A percentile compares a stretch with the other conserved stretches of the same genome.
phyloP scores from a whole-genome alignment of 2,797 vertebrate genomes.

The Xerus rutilus region DNA sequence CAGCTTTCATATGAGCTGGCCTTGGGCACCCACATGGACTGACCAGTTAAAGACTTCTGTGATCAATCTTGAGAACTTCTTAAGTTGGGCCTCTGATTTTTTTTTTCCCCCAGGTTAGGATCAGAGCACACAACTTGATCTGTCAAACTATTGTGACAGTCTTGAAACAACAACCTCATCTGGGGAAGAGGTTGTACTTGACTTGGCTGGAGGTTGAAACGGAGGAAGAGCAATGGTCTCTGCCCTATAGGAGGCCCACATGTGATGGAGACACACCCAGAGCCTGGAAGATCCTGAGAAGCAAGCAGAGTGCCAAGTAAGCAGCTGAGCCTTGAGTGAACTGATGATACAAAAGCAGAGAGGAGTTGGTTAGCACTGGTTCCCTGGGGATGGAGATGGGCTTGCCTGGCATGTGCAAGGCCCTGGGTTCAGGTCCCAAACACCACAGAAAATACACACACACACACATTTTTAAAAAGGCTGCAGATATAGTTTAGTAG shows the following conservation, averaged over 20 bases:
- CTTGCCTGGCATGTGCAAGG: background rate
- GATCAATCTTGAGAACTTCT: background rate
- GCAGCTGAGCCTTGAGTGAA: background rate
- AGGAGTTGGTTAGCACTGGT: background rate
- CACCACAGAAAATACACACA: too few species aligned
- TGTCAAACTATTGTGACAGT: slow-evolving; percentile 8
- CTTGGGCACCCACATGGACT: background rate
- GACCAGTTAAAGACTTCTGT: slow-evolving; percentile 4
- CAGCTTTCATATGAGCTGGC: background rate
- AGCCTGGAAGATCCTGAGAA: background rate
- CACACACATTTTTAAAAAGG: background rate
- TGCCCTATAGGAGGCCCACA: background rate
- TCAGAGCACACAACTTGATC: slow-evolving; percentile 17
- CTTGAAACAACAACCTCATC: background rate
- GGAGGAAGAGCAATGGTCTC: background rate
- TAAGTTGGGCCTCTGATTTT: background rate
- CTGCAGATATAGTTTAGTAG: background rate
- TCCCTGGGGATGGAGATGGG: background rate
- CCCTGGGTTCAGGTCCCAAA: background rate
- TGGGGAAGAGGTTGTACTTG: background rate
- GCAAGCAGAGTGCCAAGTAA: background rate
- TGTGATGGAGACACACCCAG: background rate
- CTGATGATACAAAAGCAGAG: background rate
- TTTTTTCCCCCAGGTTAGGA: background rate
- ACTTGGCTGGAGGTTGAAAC: background rate